These are phyloP conservation scores for Chelon labrosus DNA, from an alignment of 2,797 vertebrate species.

Conservation along the genomic window DNA sequence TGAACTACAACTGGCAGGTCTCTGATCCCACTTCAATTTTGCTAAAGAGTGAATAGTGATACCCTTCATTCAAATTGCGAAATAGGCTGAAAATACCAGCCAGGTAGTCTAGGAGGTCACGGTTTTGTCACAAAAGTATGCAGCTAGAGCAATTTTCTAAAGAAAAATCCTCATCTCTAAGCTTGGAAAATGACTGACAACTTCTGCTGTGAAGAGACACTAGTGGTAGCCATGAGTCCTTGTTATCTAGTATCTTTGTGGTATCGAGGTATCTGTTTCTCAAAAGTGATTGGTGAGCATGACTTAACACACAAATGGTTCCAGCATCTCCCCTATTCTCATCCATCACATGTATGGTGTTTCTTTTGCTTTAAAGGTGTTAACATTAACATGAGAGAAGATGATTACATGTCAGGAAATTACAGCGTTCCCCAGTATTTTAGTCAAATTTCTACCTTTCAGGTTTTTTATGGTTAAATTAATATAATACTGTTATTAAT, in stretches of 20 bases:
- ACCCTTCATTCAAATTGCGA: not conserved
- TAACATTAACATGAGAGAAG: not conserved
- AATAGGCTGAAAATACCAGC: not conserved
- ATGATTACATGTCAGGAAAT: not conserved
- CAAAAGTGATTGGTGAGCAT: not conserved
- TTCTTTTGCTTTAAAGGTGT: not conserved
- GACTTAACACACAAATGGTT: not conserved
- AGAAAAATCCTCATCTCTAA: too few relatives aligned
- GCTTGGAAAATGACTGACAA: not conserved
- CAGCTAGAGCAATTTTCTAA: not conserved
- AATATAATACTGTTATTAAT: too few relatives aligned
- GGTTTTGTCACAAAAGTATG: not conserved
- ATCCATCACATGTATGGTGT: not conserved
- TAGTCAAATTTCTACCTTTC: not conserved
- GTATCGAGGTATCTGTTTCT: not conserved
- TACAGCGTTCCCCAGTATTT: too few relatives aligned
- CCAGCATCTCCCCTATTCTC: not conserved
- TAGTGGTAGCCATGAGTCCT: not conserved
- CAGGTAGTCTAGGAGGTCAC: not conserved
- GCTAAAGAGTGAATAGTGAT: not conserved
- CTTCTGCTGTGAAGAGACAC: not conserved
- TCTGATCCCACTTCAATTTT: not conserved
- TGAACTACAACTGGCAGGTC: not conserved
- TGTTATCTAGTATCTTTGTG: too few relatives aligned
- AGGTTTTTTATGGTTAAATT: not conserved